Conservation (phyloP, 2,888 invertebrate species). For the Iselma pallidipennis region DNA sequence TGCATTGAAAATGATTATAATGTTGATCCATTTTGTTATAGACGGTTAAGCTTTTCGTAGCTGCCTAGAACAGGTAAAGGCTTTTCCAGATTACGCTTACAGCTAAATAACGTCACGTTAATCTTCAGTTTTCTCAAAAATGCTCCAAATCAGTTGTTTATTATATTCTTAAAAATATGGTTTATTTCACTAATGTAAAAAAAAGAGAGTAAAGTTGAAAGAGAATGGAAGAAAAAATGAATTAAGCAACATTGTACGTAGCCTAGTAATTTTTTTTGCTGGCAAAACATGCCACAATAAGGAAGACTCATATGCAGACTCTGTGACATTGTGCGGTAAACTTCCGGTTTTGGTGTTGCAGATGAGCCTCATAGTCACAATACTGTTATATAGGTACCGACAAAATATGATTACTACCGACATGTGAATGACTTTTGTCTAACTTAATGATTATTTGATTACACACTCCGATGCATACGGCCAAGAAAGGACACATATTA, state of each 20-base stretch:
- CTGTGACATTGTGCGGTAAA: not conserved
- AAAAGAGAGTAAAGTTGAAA: too few species aligned
- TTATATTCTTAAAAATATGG: too few species aligned
- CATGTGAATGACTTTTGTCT: constrained; percentile 25
- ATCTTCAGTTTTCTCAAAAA: not conserved
- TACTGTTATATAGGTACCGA: not conserved
- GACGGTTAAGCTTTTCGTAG: not conserved
- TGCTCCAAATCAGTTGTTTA: too few species aligned
- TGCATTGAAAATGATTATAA: not conserved
- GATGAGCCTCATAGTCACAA: not conserved
- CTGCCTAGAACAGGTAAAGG: not conserved
- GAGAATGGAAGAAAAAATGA: not conserved
- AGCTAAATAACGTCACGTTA: not conserved
- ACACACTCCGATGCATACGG: constrained; percentile 29
- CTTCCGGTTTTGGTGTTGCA: not conserved
- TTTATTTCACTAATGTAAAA: too few species aligned
- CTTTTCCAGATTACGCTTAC: not conserved
- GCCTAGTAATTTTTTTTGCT: not conserved
- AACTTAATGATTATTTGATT: constrained; percentile 30
- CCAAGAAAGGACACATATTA: not conserved
- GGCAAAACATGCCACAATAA: not conserved
- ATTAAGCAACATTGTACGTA: too few species aligned
- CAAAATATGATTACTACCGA: constrained; percentile 2
- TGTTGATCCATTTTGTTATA: not conserved
- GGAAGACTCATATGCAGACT: not conserved